phyloP scores from a whole-genome alignment of 2,888 invertebrate species.

The Pheosia tremula region DNA sequence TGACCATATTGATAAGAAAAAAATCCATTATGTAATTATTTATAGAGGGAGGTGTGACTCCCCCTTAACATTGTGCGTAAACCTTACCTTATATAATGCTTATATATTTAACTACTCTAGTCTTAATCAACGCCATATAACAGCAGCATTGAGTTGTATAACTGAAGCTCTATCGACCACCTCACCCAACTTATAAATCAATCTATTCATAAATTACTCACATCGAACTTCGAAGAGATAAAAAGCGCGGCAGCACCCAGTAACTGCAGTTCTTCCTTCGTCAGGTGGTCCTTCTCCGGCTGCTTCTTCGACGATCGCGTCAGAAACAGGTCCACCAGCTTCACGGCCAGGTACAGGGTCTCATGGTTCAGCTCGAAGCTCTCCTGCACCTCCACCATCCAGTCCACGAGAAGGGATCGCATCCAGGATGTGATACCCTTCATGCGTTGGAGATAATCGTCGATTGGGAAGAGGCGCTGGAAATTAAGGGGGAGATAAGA shows the following conservation, averaged over 20 bases:
- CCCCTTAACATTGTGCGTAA: too few species aligned
- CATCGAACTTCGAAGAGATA: slow-evolving; percentile 98
- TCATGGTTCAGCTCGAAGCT: slow-evolving; percentile 99
- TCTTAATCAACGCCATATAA: too few species aligned
- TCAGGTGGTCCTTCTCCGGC: slow-evolving; percentile 81
- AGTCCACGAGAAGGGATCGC: slow-evolving; percentile 97
- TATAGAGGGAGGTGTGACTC: too few species aligned
- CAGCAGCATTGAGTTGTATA: too few species aligned
- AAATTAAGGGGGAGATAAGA: slow-evolving; percentile 31
- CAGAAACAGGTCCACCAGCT: slow-evolving; percentile 96
- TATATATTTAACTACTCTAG: too few species aligned
- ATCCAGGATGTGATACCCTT: slow-evolving; percentile 92
- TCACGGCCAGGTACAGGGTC: slow-evolving; percentile 98
- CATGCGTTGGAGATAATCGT: slow-evolving; percentile 93
- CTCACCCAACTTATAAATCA: too few species aligned
- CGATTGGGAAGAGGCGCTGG: slow-evolving; percentile 88
- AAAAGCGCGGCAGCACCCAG: slow-evolving; percentile 96
- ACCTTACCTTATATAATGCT: too few species aligned
- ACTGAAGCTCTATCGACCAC: too few species aligned
- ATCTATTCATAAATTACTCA: slow-evolving; percentile 70
- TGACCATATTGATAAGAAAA: too few species aligned
- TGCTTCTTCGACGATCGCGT: slow-evolving; percentile 60
- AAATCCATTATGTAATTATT: too few species aligned
- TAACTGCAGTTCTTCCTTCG: slow-evolving; percentile 94
- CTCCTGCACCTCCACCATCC: slow-evolving; percentile 99